Evolutionary conservation across 2,113 vertebrate species (phyloP), one percentile per base, ranked within the genome.

Genomic region (Phainopepla nitens): DNA sequence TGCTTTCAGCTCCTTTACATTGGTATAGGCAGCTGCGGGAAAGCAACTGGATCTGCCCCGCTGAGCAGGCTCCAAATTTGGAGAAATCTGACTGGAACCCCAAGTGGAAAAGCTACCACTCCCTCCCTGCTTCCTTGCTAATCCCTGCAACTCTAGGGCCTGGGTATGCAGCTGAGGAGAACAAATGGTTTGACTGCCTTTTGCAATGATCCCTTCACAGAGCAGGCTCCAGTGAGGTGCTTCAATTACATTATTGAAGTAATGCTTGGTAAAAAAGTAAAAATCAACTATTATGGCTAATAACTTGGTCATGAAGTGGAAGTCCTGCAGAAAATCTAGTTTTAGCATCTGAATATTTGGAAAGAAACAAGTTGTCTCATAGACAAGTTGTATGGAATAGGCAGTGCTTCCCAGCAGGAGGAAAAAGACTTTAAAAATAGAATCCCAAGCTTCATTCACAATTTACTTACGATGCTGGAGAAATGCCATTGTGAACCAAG

Each of bases 371-470:
- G 33, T 83, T 83, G 13, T 62, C 27, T 90, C 7, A 12, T 51
- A 17, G 50, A 58, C 42, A 78, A 61, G n/a, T 83, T 83, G 21
- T 22, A 31, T 58, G 76, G 47, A 90, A 70, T 33, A 83, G 64
- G 41, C 89, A 86, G 64, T 5, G 17, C n/a, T 84, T 92, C 69
- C 68, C 72, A 92, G 80, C 0, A 1, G 61, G 69, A 78, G 77
- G 47, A 56, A 91, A 87, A 87, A 71, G 33, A 51, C 35, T 54
- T 86, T 82, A 84, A 94, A 94, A 89, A 89, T 92, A 87, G 87
- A 89, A 91, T 76, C 78, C 41, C 36, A 51, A 93, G 36, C 36
- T 50, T 65, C 2, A 6, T 82, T 91, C 77, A 84, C 80, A 21
- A 33, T 82, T 93, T 71, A 22, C n/a, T 79, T 93, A 58, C 50